phyloP scores from a whole-genome alignment of 2,113 vertebrate genomes.

The Odontesthes bonariensis region DNA sequence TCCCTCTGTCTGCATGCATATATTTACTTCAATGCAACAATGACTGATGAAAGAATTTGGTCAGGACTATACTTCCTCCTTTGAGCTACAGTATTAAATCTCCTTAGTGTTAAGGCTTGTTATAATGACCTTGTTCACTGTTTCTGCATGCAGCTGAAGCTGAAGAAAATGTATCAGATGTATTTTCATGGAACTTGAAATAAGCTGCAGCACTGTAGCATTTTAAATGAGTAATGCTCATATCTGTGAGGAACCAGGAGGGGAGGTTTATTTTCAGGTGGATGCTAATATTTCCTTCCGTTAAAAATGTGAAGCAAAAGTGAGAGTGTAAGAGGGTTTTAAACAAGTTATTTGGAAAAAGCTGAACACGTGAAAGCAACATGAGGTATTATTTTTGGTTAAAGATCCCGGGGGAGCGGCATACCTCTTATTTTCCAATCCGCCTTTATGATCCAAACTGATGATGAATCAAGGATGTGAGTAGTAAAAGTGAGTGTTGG shows the following conservation, averaged over 20 bases:
- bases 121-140: conserved; percentile 5
- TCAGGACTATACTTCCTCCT: conserved; percentile 15
- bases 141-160: conserved; percentile 8
- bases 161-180: conserved; percentile 3
- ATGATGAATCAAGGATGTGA: conserved; percentile 32
- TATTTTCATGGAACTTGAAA: conserved; percentile 16
- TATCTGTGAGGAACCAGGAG: conserved; percentile 14
- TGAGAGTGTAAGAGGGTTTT: conserved; percentile 2
- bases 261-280: conserved; percentile 37
- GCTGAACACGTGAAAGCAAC: too few species aligned
- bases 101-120: background rate
- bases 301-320: conserved; percentile 27
- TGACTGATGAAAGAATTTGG: conserved; percentile 36
- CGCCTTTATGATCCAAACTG: conserved; percentile 28
- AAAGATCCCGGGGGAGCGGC: too few species aligned
- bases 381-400: too few species aligned
- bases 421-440: conserved; percentile 13
- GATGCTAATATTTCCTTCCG: conserved; percentile 25
- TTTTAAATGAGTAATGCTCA: conserved; percentile 15
- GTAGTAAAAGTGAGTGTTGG: conserved; percentile 20
- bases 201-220: conserved; percentile 28
- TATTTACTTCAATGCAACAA: conserved; percentile 47
- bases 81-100: conserved; percentile 20
- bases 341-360: background rate
- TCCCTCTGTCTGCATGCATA: conserved; percentile 45